Conservation (phyloP, 2,113 vertebrate species). For the Passer montanus region DNA sequence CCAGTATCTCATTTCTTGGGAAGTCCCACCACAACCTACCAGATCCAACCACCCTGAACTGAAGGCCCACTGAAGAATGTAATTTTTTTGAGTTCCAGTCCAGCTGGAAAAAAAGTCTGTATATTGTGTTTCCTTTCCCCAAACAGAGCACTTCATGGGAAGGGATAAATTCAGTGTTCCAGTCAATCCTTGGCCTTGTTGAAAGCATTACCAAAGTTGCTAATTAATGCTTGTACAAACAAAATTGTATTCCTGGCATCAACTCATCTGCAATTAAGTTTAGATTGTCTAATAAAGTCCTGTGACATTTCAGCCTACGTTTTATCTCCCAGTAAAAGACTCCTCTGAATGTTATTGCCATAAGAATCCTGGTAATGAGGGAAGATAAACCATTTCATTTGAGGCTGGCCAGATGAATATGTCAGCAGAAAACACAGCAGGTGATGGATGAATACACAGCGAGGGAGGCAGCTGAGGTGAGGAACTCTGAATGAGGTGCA, state of each 20-base stretch:
- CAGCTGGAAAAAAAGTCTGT: neutral
- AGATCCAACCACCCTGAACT: neutral
- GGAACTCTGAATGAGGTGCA: neutral
- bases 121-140: neutral
- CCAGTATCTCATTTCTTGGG: neutral
- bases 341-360: conserved; percentile 57
- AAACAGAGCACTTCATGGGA: neutral
- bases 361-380: conserved; percentile 44
- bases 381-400: conserved; percentile 46
- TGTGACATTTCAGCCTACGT: conserved; percentile 74
- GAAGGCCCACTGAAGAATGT: neutral
- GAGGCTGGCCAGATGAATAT: conserved; percentile 38
- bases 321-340: conserved; percentile 73
- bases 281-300: conserved; percentile 76
- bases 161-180: neutral
- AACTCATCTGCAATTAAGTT: conserved; percentile 77
- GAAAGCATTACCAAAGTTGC: neutral
- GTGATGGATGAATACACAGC: neutral
- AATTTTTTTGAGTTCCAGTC: neutral
- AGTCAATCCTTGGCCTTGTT: neutral
- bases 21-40: neutral
- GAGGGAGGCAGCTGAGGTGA: neutral
- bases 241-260: conserved; percentile 47
- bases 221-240: neutral
- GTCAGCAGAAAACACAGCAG: neutral